Base-by-base conservation (phyloP, 2,797 vertebrate genomes). In the Acanthurus leucopareius region DNA sequence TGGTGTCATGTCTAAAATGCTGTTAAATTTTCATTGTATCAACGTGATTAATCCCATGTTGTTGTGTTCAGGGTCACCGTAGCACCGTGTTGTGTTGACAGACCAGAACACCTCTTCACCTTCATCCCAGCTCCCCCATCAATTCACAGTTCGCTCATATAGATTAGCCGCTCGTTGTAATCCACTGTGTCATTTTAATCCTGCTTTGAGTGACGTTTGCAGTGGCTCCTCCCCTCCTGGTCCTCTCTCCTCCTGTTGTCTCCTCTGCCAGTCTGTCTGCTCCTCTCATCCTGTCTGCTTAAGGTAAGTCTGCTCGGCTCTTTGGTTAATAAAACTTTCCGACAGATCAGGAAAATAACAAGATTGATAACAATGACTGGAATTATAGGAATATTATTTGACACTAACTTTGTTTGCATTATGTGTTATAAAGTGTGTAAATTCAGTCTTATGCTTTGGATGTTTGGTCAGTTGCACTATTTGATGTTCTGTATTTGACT, bases 261-360 rank as follows among this genome's bases (percentile, higher is more conserved):
- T 84, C 60, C 56, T n/a, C 48, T 40, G 49, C 56, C 75, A 77
- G 62, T 86, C 67, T 47, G 59, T 72, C 73, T 19, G 25, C 79
- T 75, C 78, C 77, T 86, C 83, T 85, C 82, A 65, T 85, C 88
- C 75, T 25, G 51, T 73, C 84, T 69, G 81, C 71, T 84, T 15
- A 71, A 94, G 94, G 95, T 96, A 95, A 94, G 94, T 28, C 74
- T 67, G 77, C 49, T 67, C 16, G 42, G 58, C 71, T 87, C 42
- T 58, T 25, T 58, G 3, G 3, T 8, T 59, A 9, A 45, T 58
- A 69, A n/a, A 57, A 32, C 35, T 5, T 3, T 1, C 4, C 28
- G 20, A 22, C 15, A 44, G 32, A 61, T 64, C 47, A 77, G 22
- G 6, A 54, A 52, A 69, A 53, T 7, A 40, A 49, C 15, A 59